Conservation (phyloP, 2,113 vertebrate species). For the Mugil cephalus region DNA sequence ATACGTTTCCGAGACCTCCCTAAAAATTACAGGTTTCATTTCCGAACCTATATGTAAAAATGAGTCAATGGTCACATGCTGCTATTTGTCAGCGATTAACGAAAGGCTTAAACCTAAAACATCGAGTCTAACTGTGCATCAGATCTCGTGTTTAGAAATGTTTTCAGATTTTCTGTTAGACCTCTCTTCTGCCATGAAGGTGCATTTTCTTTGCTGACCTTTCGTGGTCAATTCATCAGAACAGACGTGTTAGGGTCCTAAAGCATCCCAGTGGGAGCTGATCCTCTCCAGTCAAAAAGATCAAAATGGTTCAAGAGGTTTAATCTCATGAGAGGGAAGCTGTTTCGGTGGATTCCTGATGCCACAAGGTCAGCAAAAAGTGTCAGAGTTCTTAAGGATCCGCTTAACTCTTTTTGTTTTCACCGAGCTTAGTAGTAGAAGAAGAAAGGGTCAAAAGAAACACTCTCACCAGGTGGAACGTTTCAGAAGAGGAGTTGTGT, state of each 20-base stretch:
- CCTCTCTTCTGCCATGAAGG: not conserved
- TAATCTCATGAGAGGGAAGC: constrained; percentile 46
- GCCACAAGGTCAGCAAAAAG: constrained; percentile 27
- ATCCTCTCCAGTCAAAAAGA: constrained; percentile 40
- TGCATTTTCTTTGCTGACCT: constrained; percentile 45
- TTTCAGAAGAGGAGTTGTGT: not conserved
- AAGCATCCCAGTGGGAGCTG: constrained; percentile 45
- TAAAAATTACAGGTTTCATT: no score
- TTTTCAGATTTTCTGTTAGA: constrained; percentile 4
- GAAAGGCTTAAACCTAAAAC: no score
- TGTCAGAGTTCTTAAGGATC: constrained; percentile 52
- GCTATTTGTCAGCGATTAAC: no score
- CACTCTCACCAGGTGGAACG: not conserved
- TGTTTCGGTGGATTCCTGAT: constrained; percentile 32
- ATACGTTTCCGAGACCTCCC: no score
- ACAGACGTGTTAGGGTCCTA: constrained; percentile 33
- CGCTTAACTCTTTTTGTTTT: constrained; percentile 9
- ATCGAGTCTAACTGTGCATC: not conserved
- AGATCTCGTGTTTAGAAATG: constrained; percentile 2
- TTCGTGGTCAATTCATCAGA: constrained; percentile 35
- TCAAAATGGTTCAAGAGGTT: constrained; percentile 62
- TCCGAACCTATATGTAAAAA: no score
- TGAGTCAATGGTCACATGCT: no score
- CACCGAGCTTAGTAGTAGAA: not conserved
- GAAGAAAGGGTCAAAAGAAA: not conserved